These are phyloP conservation scores for Barbus barbus DNA, from an alignment of 2,113 vertebrate species.

Conservation along the genomic window DNA sequence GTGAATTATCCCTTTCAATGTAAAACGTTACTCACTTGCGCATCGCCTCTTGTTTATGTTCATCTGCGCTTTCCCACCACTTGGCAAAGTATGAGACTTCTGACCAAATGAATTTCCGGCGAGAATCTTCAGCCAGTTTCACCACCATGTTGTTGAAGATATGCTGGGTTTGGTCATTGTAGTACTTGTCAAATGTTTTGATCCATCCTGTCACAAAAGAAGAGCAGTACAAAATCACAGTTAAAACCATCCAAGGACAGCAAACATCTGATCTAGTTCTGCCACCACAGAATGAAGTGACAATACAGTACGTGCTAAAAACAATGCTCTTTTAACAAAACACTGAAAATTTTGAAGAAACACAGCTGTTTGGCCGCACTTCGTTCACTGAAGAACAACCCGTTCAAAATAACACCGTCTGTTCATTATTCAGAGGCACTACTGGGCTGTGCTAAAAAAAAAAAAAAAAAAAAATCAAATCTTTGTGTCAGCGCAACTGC, in stretches of 20 bases:
- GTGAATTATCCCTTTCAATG: background rate
- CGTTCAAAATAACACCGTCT: conserved; percentile 42
- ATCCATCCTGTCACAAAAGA: conserved; percentile 84
- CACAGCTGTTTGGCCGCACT: conserved; percentile 2
- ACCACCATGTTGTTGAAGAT: conserved; percentile 97
- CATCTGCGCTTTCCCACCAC: conserved; percentile 93
- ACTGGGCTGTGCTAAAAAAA: too few relatives aligned
- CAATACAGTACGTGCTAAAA: background rate
- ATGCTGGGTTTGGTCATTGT: conserved; percentile 93
- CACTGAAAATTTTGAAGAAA: background rate
- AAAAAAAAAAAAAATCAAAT: too few relatives aligned
- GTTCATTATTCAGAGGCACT: conserved; percentile 42
- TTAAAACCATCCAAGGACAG: background rate
- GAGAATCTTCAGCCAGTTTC: conserved; percentile 91
- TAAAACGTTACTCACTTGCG: conserved; percentile 79
- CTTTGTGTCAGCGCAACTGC: too few relatives aligned
- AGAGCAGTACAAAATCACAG: background rate
- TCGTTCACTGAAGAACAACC: background rate
- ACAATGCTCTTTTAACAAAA: conserved; percentile 49
- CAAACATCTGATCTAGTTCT: background rate
- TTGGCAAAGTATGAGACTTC: conserved; percentile 96
- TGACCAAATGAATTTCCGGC: conserved; percentile 95
- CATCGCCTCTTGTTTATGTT: conserved; percentile 85
- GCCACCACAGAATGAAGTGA: background rate
- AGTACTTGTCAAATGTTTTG: conserved; percentile 99